These are phyloP conservation scores for Frankliniella fusca DNA, from an alignment of 2,888 invertebrate genomes.

Conservation along the genomic window DNA sequence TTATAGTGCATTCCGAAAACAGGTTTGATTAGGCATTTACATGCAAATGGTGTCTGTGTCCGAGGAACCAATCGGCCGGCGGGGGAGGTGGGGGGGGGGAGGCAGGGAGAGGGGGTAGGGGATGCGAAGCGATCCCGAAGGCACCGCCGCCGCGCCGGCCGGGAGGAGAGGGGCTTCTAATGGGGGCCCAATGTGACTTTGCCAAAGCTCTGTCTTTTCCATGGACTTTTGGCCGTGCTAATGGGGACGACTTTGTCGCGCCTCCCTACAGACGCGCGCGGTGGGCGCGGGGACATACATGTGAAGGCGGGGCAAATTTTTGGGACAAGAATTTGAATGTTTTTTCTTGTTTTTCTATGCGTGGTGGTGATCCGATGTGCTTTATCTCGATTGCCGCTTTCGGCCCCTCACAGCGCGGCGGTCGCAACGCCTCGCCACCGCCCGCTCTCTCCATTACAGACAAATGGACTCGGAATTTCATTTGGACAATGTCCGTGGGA, in stretches of 20 bases:
- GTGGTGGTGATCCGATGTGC: too few species aligned
- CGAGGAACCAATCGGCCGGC: conserved; percentile 16
- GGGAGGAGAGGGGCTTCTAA: background rate
- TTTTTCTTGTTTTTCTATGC: too few species aligned
- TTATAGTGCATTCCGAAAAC: conserved; percentile 25
- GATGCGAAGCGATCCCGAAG: background rate
- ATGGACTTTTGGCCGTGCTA: background rate
- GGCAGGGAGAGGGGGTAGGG: background rate
- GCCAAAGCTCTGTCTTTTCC: background rate
- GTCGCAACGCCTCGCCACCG: too few species aligned
- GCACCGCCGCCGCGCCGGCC: background rate
- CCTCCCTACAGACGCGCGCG: background rate
- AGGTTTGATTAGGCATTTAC: conserved; percentile 26
- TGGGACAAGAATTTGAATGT: background rate
- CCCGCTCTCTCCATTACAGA: too few species aligned
- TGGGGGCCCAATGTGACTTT: background rate
- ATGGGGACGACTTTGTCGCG: background rate
- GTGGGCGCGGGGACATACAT: background rate
- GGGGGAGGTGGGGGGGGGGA: too few species aligned
- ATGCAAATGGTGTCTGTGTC: conserved; percentile 26
- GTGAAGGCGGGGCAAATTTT: background rate
- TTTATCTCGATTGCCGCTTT: too few species aligned
- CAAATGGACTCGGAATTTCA: too few species aligned
- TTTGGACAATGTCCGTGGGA: background rate
- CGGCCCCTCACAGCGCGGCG: too few species aligned